These are phyloP conservation scores for Megaustenia siamemsis DNA, from an alignment of 2,888 invertebrate species.

Conservation along the genomic window DNA sequence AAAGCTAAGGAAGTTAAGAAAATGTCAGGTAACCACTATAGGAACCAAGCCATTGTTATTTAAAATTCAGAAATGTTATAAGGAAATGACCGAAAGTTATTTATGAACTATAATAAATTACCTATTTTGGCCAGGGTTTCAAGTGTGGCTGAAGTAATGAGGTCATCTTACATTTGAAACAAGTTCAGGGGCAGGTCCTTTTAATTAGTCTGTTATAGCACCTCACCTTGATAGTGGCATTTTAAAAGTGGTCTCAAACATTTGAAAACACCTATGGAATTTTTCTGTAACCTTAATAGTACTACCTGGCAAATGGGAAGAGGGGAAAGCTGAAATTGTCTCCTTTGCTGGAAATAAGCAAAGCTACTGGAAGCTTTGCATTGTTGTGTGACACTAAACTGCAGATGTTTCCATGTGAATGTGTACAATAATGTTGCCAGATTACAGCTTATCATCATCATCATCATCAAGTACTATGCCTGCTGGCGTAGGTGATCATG, in stretches of 20 bases:
- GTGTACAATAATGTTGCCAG: too few relatives aligned
- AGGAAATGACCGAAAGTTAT: background rate
- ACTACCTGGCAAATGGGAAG: background rate
- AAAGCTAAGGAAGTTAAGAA: too few relatives aligned
- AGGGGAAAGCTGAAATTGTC: background rate
- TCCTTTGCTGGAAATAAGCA: background rate
- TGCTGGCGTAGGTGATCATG: too few relatives aligned
- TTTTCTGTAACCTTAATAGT: background rate
- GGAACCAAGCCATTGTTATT: background rate
- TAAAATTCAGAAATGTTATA: background rate
- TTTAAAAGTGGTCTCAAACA: background rate
- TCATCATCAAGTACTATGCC: too few relatives aligned
- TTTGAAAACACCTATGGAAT: background rate
- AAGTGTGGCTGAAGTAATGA: background rate
- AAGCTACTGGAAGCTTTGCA: background rate
- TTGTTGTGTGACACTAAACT: background rate
- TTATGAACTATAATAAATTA: background rate
- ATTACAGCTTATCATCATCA: too few relatives aligned
- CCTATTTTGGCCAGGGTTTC: background rate
- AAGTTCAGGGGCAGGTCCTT: background rate
- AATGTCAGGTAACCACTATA: background rate
- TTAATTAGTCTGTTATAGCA: background rate
- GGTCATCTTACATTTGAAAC: background rate
- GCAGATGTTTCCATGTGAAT: background rate
- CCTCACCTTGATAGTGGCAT: background rate